Evolutionary conservation across 2,797 vertebrate species (phyloP).

Genomic region (Phyllotis vaccarum): DNA sequence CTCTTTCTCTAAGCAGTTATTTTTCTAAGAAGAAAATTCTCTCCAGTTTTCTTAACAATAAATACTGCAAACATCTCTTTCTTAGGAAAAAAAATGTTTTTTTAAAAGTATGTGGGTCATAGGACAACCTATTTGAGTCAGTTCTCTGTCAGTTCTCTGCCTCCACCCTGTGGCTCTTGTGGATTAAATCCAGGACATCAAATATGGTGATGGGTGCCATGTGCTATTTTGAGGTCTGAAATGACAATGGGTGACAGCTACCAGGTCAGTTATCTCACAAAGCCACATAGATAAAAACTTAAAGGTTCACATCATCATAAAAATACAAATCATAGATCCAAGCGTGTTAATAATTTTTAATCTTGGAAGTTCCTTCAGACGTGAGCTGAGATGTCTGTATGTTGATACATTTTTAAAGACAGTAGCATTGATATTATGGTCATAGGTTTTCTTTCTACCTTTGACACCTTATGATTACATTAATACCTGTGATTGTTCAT

Average conservation of each 20-base stretch:
- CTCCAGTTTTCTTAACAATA: slow-evolving; percentile 3
- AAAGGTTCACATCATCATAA: background rate
- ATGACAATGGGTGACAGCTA: background rate
- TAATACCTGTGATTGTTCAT: slow-evolving; percentile 3
- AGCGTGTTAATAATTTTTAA: background rate
- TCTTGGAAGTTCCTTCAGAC: background rate
- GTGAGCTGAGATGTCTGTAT: background rate
- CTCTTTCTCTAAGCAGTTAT: background rate
- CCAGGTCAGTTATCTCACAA: background rate
- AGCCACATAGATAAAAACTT: background rate
- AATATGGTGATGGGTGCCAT: background rate
- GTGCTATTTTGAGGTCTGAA: background rate
- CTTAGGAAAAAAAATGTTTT: background rate
- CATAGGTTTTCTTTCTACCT: background rate
- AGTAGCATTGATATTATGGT: background rate
- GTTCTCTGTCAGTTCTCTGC: background rate
- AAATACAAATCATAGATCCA: background rate
- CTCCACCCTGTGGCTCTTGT: background rate
- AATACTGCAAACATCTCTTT: background rate
- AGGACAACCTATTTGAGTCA: background rate
- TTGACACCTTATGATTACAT: background rate
- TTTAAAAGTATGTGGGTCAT: background rate
- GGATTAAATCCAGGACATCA: background rate
- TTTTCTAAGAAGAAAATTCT: no score
- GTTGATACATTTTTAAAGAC: background rate